phyloP scores from a whole-genome alignment of 2,888 invertebrate species.

The Pocota personata region DNA sequence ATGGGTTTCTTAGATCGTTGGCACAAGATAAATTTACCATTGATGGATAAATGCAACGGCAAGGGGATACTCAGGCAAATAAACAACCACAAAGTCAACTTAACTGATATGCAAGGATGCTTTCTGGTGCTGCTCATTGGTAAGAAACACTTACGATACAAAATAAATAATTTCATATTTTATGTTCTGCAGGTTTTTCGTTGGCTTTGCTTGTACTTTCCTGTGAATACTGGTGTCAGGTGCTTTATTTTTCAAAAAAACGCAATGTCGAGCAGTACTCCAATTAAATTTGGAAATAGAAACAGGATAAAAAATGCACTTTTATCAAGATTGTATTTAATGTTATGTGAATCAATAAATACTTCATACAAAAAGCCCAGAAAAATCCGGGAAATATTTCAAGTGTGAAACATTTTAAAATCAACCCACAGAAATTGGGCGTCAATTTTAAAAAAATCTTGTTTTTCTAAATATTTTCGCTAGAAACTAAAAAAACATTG shows the following conservation, averaged over 20 bases:
- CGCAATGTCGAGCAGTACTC: conserved; percentile 50
- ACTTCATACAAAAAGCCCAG: too few species aligned
- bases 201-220: conserved; percentile 76
- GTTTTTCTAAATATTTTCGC: too few species aligned
- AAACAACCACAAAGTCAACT: conserved; percentile 93
- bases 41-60: conserved; percentile 91
- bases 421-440: too few species aligned
- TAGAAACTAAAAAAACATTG: too few species aligned
- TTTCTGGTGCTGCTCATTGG: conserved; percentile 93
- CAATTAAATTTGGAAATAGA: conserved; percentile 41
- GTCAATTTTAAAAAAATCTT: too few species aligned
- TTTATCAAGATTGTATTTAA: too few species aligned
- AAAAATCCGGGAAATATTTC: too few species aligned
- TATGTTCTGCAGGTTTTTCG: conserved; percentile 75
- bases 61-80: conserved; percentile 86
- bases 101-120: conserved; percentile 96
- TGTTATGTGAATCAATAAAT: too few species aligned
- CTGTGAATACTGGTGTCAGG: conserved; percentile 77
- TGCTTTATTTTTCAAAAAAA: conserved; percentile 68
- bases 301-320: too few species aligned
- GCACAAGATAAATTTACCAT: conserved; percentile 90
- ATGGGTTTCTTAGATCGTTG: conserved; percentile 93
- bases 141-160: conserved; percentile 79
- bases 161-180: neutral
- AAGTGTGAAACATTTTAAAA: too few species aligned